phyloP scores from a whole-genome alignment of 2,113 vertebrate genomes.

The Podarcis muralis region DNA sequence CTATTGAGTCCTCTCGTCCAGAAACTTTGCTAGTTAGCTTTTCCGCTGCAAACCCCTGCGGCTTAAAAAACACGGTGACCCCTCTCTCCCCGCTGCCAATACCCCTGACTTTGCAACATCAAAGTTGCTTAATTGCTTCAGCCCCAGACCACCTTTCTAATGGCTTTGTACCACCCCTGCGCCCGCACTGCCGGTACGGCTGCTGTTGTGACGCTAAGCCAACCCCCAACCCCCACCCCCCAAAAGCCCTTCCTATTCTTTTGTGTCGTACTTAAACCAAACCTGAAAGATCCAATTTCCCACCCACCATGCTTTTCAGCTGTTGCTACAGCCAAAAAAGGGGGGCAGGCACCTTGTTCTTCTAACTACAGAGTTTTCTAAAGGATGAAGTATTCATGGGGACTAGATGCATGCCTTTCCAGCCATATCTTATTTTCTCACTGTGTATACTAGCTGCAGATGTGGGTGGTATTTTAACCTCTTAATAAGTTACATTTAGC shows the following conservation, averaged over 20 bases:
- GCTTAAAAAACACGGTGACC: not conserved
- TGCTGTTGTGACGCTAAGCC: not conserved
- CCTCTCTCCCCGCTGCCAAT: not conserved
- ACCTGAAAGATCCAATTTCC: not conserved
- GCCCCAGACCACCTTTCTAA: not conserved
- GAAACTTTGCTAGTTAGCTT: constrained; percentile 41
- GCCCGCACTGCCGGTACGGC: too few relatives aligned
- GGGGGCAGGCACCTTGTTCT: not conserved
- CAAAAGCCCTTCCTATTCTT: not conserved
- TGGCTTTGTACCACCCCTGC: not conserved
- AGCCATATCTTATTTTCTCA: not conserved
- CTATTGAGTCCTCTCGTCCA: constrained; percentile 49
- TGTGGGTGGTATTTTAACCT: not conserved
- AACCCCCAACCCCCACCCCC: too few relatives aligned
- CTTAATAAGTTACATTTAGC: not conserved
- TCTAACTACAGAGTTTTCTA: not conserved
- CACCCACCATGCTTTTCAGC: not conserved
- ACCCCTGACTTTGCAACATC: not conserved
- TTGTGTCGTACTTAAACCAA: not conserved
- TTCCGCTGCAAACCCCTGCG: not conserved
- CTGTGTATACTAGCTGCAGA: not conserved
- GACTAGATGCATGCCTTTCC: not conserved
- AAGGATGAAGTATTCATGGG: not conserved
- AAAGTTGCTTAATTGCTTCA: not conserved
- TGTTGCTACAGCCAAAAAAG: too few relatives aligned